Conservation (phyloP, 2,888 invertebrate species). For the Spodoptera littoralis region DNA sequence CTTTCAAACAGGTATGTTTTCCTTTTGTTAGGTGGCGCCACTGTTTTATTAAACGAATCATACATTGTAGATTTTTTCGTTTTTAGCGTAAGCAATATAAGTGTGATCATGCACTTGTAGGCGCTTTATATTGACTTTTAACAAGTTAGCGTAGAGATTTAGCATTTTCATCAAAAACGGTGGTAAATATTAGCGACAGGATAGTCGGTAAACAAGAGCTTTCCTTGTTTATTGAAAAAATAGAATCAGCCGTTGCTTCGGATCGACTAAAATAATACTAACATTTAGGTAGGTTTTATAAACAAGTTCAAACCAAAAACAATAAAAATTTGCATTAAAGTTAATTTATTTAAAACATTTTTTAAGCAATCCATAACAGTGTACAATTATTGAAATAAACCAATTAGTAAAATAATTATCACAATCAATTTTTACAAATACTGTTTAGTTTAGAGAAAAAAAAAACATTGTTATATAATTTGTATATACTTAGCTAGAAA, state of each 20-base stretch:
- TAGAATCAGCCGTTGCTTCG: no score
- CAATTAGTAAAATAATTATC: no score
- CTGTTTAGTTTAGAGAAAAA: not conserved
- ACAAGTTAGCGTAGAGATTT: slow-evolving; percentile 2
- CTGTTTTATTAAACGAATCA: slow-evolving; percentile 34
- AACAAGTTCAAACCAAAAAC: no score
- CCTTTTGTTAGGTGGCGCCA: slow-evolving; percentile 78
- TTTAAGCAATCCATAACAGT: no score
- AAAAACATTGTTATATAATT: slow-evolving; percentile 17
- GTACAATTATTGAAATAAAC: no score
- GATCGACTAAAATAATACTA: no score
- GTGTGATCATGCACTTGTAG: slow-evolving; percentile 10
- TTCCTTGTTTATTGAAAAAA: no score
- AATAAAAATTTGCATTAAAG: no score
- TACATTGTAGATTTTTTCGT: slow-evolving; percentile 44
- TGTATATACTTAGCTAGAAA: slow-evolving; percentile 42
- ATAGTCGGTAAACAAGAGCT: slow-evolving; percentile 5
- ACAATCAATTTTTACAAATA: not conserved
- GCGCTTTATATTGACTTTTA: slow-evolving; percentile 21
- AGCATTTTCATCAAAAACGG: slow-evolving; percentile 2
- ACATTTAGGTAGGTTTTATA: no score
- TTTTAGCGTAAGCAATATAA: slow-evolving; percentile 33
- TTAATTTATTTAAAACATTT: no score
- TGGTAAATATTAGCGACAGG: not conserved
- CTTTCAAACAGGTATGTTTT: slow-evolving; percentile 96